Evolutionary conservation across 2,797 vertebrate species (phyloP).

Genomic region (Dipus sagitta): DNA sequence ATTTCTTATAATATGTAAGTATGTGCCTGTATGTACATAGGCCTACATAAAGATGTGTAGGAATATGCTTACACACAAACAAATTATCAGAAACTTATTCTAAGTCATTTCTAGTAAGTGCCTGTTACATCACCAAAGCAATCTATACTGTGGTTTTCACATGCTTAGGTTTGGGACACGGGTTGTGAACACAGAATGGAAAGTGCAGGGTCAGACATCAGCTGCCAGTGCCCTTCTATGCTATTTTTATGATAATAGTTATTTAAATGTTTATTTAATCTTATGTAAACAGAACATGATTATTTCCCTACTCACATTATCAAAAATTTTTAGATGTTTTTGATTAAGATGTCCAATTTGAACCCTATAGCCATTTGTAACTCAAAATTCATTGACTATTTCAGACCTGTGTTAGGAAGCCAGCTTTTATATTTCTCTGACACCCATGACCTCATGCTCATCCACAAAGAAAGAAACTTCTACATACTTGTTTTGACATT

Average conservation of each 20-base stretch:
- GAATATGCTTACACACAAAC: too few relatives aligned
- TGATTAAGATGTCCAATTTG: not conserved
- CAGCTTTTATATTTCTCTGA: fast-evolving
- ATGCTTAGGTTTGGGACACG: not conserved
- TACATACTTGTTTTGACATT: not conserved
- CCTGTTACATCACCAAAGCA: not conserved
- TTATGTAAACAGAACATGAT: not conserved
- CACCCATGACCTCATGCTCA: not conserved
- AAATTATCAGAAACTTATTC: not conserved
- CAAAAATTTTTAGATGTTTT: not conserved
- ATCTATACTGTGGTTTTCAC: not conserved
- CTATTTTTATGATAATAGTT: not conserved
- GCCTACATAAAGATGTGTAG: not conserved
- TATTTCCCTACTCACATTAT: not conserved
- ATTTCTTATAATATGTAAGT: not conserved
- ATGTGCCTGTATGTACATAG: not conserved
- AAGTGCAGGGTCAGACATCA: not conserved
- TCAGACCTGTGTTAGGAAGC: not conserved
- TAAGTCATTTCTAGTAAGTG: not conserved
- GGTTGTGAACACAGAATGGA: not conserved
- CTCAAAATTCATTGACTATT: not conserved
- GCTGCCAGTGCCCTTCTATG: not conserved
- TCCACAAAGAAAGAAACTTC: not conserved
- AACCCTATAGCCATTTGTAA: fast-evolving
- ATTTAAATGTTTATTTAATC: not conserved